phyloP scores from a whole-genome alignment of 1,140 invertebrate genomes.

The Orussus abietinus region DNA sequence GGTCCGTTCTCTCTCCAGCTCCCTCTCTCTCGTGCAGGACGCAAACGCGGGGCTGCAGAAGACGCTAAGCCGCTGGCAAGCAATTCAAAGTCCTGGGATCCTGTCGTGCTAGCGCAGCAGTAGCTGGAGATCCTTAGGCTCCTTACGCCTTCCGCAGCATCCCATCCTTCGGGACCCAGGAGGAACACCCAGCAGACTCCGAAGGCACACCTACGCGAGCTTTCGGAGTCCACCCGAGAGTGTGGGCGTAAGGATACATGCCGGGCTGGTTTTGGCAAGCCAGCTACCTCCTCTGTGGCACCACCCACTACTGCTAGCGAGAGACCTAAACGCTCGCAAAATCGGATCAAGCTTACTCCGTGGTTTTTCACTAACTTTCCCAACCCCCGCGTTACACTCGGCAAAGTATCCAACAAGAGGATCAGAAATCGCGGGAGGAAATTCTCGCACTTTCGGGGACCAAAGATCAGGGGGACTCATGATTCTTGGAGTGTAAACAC shows the following conservation, averaged over 20 bases:
- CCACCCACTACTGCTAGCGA: slow-evolving; percentile 30
- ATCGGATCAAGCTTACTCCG: slow-evolving; percentile 27
- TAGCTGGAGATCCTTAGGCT: slow-evolving; percentile 39
- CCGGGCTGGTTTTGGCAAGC: slow-evolving; percentile 46
- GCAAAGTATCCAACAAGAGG: no score
- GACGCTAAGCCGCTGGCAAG: slow-evolving; percentile 49
- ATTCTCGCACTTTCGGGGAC: no score
- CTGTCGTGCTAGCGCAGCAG: slow-evolving; percentile 34
- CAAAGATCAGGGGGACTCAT: no score
- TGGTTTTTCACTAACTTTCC: slow-evolving; percentile 5
- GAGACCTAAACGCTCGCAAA: slow-evolving; percentile 35
- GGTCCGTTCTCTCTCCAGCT: no score
- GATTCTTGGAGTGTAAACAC: no score
- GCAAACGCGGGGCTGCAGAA: slow-evolving; percentile 30
- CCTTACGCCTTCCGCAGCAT: slow-evolving; percentile 47
- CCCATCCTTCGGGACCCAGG: slow-evolving; percentile 40
- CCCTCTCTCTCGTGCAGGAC: no score
- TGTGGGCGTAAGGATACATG: slow-evolving; percentile 37
- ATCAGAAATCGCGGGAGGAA: no score
- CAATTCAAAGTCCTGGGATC: slow-evolving; percentile 48
- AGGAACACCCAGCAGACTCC: slow-evolving; percentile 41
- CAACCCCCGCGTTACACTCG: no score
- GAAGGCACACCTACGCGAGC: slow-evolving; percentile 29
- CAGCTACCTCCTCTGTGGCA: slow-evolving; percentile 30
- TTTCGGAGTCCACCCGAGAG: slow-evolving; percentile 33